phyloP scores from a whole-genome alignment of 2,888 invertebrate species.

The Drosophila birchii region DNA sequence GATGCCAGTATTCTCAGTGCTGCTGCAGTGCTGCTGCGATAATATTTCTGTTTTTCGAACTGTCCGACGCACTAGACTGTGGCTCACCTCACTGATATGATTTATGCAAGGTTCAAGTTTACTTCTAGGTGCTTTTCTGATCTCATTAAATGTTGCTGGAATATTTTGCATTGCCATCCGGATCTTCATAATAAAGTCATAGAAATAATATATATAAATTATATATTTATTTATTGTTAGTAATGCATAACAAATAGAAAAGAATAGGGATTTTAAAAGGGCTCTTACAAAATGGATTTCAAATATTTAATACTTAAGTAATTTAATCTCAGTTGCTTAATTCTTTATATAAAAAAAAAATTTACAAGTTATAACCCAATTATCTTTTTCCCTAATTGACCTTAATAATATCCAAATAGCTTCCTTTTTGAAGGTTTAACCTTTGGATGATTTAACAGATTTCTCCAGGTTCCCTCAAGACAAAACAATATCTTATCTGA shows the following conservation, averaged over 20 bases:
- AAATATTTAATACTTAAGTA: background rate
- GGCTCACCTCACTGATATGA: conserved; percentile 20
- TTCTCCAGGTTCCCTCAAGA: conserved; percentile 4
- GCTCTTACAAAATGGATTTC: too few species aligned
- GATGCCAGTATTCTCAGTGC: background rate
- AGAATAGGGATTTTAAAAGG: background rate
- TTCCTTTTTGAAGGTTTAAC: background rate
- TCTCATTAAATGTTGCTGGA: background rate
- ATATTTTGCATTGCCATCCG: conserved; percentile 16
- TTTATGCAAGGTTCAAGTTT: conserved; percentile 16
- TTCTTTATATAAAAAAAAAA: background rate
- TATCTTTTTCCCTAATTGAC: background rate
- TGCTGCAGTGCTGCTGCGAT: conserved; percentile 22
- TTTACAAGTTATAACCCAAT: too few species aligned
- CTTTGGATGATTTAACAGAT: background rate
- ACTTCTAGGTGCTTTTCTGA: background rate
- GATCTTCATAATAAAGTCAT: background rate
- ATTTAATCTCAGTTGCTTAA: background rate
- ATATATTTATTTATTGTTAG: background rate
- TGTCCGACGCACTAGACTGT: conserved; percentile 17
- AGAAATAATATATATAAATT: background rate
- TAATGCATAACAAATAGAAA: background rate
- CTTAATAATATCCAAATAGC: background rate
- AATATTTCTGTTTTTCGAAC: conserved; percentile 12
- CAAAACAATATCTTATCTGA: conserved; percentile 8